A percentile compares a stretch with the other conserved stretches of the same genome.
phyloP scores from a whole-genome alignment of 2,113 vertebrate species.

The Oncorhynchus kisutch region DNA sequence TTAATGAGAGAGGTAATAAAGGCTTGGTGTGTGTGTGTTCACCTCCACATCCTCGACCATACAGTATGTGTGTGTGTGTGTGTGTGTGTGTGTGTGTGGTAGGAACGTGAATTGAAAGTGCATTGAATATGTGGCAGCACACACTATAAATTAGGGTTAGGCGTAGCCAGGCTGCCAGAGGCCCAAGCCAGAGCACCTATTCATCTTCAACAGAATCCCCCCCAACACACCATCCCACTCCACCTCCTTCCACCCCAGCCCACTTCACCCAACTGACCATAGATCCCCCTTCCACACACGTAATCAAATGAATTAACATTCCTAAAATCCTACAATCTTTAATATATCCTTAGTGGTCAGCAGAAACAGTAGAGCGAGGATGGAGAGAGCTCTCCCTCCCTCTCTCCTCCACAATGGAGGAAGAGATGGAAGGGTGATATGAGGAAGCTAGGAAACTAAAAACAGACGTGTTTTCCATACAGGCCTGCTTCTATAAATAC shows the following conservation, averaged over 20 bases:
- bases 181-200: constrained; percentile 68
- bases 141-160: constrained; percentile 75
- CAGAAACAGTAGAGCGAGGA: constrained; percentile 32
- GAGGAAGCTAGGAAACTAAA: not conserved
- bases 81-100: constrained; percentile 46
- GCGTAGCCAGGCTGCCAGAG: constrained; percentile 66
- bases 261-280: constrained; percentile 9
- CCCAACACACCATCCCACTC: not conserved
- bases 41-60: not conserved
- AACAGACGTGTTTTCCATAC: not conserved
- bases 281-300: constrained; percentile 29
- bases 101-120: constrained; percentile 77
- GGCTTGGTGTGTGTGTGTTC: constrained; percentile 32
- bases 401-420: too few species aligned
- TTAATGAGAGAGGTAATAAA: constrained; percentile 66
- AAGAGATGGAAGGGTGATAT: not conserved
- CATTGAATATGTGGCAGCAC: constrained; percentile 83
- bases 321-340: constrained; percentile 70
- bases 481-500: not conserved
- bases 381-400: not conserved
- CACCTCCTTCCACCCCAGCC: constrained; percentile 18
- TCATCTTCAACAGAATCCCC: constrained; percentile 64
- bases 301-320: constrained; percentile 81
- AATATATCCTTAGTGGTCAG: constrained; percentile 67
- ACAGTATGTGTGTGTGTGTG: constrained; percentile 18